A percentile compares a stretch with the other conserved stretches of the same genome.
Conservation (phyloP, 2,888 invertebrate species). For the Oscheius sp. region DNA sequence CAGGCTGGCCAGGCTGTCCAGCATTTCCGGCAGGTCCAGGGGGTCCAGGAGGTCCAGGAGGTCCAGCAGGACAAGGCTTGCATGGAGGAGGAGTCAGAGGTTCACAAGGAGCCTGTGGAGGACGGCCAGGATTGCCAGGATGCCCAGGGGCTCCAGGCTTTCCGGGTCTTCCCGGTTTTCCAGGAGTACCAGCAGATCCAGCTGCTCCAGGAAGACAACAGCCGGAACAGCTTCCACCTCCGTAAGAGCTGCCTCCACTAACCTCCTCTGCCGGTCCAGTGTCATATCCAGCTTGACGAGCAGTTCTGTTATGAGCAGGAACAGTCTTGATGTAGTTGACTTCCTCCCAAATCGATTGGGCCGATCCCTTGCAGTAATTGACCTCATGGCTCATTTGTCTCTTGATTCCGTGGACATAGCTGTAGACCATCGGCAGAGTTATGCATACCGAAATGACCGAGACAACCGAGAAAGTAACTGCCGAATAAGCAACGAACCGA, state of each 20-base stretch:
- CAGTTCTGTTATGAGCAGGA: slow-evolving; percentile 53
- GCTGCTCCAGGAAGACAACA: slow-evolving; percentile 63
- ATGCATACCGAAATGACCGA: slow-evolving; percentile 20
- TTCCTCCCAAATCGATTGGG: slow-evolving; percentile 53
- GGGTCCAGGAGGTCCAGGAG: slow-evolving; percentile 57
- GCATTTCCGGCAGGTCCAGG: slow-evolving; percentile 53
- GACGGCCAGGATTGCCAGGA: slow-evolving; percentile 59
- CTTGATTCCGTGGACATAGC: slow-evolving; percentile 22
- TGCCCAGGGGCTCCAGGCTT: slow-evolving; percentile 61
- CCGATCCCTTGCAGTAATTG: slow-evolving; percentile 41
- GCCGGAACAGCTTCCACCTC: slow-evolving; percentile 56
- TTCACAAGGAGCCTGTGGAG: slow-evolving; percentile 62
- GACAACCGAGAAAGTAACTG: slow-evolving; percentile 23
- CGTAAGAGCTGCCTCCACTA: neutral
- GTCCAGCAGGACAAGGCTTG: slow-evolving; percentile 59
- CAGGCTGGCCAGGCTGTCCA: slow-evolving; percentile 48
- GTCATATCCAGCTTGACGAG: slow-evolving; percentile 55
- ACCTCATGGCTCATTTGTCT: slow-evolving; percentile 19
- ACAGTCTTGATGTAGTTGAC: slow-evolving; percentile 54
- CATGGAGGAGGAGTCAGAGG: slow-evolving; percentile 61
- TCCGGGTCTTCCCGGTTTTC: slow-evolving; percentile 55
- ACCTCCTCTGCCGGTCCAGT: slow-evolving; percentile 28
- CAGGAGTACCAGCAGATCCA: slow-evolving; percentile 54
- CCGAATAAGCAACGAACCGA: slow-evolving; percentile 24
- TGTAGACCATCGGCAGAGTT: slow-evolving; percentile 24